phyloP scores from a whole-genome alignment of 2,888 invertebrate genomes.

The Latrodectus elegans region DNA sequence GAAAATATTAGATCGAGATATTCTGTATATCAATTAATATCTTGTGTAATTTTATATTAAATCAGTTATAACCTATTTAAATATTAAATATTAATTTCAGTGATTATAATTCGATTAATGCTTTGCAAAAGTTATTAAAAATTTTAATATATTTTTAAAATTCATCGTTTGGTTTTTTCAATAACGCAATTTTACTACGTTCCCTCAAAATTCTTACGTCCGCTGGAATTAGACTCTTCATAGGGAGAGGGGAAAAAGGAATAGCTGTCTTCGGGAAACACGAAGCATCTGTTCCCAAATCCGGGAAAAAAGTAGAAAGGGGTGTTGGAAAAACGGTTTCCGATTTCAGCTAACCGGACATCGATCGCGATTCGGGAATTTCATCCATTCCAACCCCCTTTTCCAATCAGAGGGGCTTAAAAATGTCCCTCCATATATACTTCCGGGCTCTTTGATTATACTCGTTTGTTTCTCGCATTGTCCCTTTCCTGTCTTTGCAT shows the following conservation, averaged over 20 bases:
- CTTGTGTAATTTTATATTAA: too few relatives aligned
- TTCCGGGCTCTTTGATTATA: slow-evolving; percentile 19
- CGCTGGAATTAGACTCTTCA: neutral
- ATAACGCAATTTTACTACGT: neutral
- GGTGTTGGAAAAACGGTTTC: slow-evolving; percentile 29
- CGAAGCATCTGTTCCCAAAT: slow-evolving; percentile 3
- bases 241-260: neutral
- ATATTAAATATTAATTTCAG: too few relatives aligned
- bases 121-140: too few relatives aligned
- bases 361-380: neutral
- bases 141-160: too few relatives aligned
- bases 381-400: neutral
- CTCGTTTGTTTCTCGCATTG: slow-evolving; percentile 3
- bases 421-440: slow-evolving; percentile 6
- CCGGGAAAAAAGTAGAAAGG: neutral
- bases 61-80: too few relatives aligned
- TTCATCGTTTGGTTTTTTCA: too few relatives aligned
- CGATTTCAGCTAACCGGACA: slow-evolving; percentile 13
- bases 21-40: too few relatives aligned
- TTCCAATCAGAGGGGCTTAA: slow-evolving; percentile 37
- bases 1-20: too few relatives aligned
- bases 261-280: neutral
- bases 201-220: neutral
- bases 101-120: too few relatives aligned
- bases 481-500: neutral